Conservation (phyloP, 2,888 invertebrate genomes). For the Spisula subtruncata region DNA sequence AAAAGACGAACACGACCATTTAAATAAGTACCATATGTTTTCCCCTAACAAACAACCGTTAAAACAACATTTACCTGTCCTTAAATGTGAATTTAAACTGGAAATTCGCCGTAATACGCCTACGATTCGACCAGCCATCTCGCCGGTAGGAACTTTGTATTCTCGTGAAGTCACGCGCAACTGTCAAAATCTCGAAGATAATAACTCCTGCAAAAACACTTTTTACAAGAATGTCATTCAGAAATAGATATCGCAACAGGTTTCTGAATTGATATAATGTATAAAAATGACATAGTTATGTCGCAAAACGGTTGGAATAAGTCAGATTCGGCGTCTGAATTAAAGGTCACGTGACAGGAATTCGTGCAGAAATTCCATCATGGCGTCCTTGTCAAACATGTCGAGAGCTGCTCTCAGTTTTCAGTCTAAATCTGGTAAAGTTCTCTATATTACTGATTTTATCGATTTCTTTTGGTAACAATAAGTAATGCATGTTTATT, state of each 20-base stretch:
- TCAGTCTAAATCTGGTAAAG: constrained; percentile 61
- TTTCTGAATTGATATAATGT: background rate
- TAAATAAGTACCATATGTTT: background rate
- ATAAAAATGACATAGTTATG: background rate
- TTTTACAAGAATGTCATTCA: constrained; percentile 13
- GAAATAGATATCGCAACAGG: background rate
- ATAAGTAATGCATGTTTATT: background rate
- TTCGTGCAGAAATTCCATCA: constrained; percentile 60
- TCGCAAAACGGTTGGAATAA: background rate
- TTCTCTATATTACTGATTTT: background rate
- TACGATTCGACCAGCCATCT: constrained; percentile 77
- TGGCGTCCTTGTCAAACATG: constrained; percentile 65
- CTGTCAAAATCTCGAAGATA: constrained; percentile 39
- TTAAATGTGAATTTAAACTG: background rate
- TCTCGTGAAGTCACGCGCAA: constrained; percentile 71
- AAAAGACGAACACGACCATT: background rate
- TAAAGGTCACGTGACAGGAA: constrained; percentile 52
- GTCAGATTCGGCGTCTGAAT: background rate
- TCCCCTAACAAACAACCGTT: background rate
- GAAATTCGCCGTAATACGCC: constrained; percentile 63
- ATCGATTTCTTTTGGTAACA: background rate
- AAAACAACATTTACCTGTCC: constrained; percentile 22
- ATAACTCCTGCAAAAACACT: background rate
- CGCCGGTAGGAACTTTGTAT: constrained; percentile 78
- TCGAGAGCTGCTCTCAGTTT: constrained; percentile 47